Conservation (phyloP, 2,888 invertebrate genomes). For the Liodrosophila aerea region DNA sequence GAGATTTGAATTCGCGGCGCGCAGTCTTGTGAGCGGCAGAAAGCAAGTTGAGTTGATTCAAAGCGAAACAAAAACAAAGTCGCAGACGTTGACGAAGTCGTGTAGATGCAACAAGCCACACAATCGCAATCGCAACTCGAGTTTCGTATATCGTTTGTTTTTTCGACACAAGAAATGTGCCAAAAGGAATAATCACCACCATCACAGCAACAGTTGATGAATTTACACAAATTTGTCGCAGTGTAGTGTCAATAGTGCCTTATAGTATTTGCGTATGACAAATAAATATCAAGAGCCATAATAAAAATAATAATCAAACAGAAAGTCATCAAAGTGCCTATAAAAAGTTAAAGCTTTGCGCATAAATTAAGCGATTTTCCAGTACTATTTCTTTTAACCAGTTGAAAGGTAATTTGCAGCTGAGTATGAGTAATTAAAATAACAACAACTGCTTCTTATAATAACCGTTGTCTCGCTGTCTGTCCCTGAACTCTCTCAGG, state of each 20-base stretch:
- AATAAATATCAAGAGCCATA: background rate
- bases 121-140: slow-evolving; percentile 26
- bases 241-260: too few relatives aligned
- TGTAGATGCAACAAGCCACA: too few relatives aligned
- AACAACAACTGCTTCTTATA: slow-evolving; percentile 1
- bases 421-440: background rate
- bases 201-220: too few relatives aligned
- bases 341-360: slow-evolving; percentile 17
- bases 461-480: slow-evolving; percentile 14
- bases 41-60: slow-evolving; percentile 13
- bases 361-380: slow-evolving; percentile 12
- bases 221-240: background rate
- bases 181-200: background rate
- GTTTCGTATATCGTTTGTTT: slow-evolving; percentile 2
- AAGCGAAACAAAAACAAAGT: slow-evolving; percentile 19
- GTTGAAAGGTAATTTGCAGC: slow-evolving; percentile 53
- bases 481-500: slow-evolving; percentile 35
- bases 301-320: too few relatives aligned
- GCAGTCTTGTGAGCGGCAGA: slow-evolving; percentile 72
- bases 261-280: background rate
- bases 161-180: slow-evolving; percentile 9
- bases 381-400: slow-evolving; percentile 19
- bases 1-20: slow-evolving; percentile 72
- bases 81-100: slow-evolving; percentile 38
- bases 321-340: too few relatives aligned